These are phyloP conservation scores for Hydriomena furcata DNA, from an alignment of 2,888 invertebrate species.

Conservation along the genomic window DNA sequence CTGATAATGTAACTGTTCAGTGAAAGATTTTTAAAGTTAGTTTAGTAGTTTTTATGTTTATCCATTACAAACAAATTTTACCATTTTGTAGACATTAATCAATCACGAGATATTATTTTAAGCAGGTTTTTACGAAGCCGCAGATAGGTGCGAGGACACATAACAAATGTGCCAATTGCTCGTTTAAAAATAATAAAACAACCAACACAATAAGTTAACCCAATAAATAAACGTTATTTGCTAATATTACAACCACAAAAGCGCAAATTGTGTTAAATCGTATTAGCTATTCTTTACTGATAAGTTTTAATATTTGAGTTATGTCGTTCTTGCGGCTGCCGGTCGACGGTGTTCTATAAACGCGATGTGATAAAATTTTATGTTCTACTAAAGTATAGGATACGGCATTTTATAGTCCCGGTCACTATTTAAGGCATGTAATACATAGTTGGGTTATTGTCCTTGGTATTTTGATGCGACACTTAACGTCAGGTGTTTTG, in stretches of 20 bases:
- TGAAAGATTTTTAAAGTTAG: no score
- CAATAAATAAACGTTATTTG: constrained; percentile 10
- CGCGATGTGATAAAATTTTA: constrained; percentile 35
- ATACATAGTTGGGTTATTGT: constrained; percentile 6
- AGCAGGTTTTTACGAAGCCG: no score
- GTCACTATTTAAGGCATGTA: constrained; percentile 14
- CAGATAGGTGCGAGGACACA: no score
- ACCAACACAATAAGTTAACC: neutral
- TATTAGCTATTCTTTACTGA: constrained; percentile 21
- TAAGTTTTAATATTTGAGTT: constrained; percentile 36
- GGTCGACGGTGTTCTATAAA: constrained; percentile 19
- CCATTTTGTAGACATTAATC: no score
- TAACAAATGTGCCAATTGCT: no score
- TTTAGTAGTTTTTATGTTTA: no score
- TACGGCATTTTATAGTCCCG: constrained; percentile 27
- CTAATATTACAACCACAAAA: constrained; percentile 21
- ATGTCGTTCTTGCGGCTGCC: constrained; percentile 31
- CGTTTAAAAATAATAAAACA: neutral
- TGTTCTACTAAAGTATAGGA: constrained; percentile 22
- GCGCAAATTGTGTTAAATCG: constrained; percentile 29
- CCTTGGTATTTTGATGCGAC: constrained; percentile 1
- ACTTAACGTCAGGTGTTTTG: constrained; percentile 11
- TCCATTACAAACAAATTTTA: no score
- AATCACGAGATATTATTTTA: no score
- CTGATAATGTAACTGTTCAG: no score